Conservation (phyloP, 2,797 vertebrate species). For the Meriones psammophilus region DNA sequence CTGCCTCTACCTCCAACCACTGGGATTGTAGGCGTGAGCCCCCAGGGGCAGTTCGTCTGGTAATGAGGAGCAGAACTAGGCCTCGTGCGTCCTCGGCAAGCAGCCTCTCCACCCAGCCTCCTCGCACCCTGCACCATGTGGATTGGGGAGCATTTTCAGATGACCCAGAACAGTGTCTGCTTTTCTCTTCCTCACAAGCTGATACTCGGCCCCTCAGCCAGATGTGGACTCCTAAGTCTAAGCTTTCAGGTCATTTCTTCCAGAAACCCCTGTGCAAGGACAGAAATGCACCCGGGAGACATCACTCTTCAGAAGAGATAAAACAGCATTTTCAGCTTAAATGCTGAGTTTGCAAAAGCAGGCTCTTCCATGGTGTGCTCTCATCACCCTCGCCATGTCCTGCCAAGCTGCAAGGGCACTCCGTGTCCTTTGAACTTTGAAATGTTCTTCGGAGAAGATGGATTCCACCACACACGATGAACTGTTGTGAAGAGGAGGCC, state of each 20-base stretch:
- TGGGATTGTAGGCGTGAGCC: neutral
- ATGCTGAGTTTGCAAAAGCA: slow-evolving; percentile 47
- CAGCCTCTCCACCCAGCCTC: neutral
- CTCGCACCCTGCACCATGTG: neutral
- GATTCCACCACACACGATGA: neutral
- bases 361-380: slow-evolving; percentile 35
- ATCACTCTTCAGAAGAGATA: slow-evolving; percentile 1
- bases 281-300: rapidly evolving
- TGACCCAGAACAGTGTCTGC: neutral
- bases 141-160: neutral
- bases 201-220: no score
- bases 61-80: neutral
- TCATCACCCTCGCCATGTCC: neutral
- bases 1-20: neutral
- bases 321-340: neutral
- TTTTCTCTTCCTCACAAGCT: slow-evolving; percentile 21
- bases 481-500: slow-evolving; percentile 41
- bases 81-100: neutral
- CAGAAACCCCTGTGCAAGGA: neutral
- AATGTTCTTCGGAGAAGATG: slow-evolving; percentile 29
- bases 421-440: slow-evolving; percentile 1
- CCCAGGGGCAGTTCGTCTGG: neutral
- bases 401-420: neutral
- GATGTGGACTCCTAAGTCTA: neutral
- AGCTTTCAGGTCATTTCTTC: neutral